These are phyloP conservation scores for Drosophila stalkeri DNA, from an alignment of 2,888 invertebrate genomes.

Conservation along the genomic window DNA sequence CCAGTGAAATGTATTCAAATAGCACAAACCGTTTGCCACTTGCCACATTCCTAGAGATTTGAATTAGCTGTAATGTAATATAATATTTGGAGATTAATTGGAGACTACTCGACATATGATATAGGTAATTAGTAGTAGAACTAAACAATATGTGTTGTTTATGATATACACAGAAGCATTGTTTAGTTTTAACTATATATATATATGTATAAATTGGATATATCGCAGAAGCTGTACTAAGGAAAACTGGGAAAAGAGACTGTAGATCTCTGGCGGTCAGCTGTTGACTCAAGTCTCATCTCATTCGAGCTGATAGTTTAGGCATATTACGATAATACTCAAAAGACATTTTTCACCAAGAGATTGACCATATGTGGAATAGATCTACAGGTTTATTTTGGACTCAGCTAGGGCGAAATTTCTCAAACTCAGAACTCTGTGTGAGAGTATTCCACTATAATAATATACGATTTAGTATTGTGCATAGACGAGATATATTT, in stretches of 20 bases:
- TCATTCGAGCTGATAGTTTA: not conserved
- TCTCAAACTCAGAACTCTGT: no score
- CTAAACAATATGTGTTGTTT: not conserved
- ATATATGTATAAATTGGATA: not conserved
- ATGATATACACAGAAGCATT: not conserved
- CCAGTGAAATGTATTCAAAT: not conserved
- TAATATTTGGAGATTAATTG: not conserved
- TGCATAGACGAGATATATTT: no score
- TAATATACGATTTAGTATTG: no score
- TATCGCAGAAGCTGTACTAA: not conserved
- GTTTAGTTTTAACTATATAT: not conserved
- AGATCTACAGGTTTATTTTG: no score
- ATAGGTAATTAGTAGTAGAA: not conserved
- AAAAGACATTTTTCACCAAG: no score
- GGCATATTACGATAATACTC: no score
- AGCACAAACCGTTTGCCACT: not conserved
- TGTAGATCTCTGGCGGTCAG: not conserved
- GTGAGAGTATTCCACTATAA: no score
- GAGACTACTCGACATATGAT: conserved; percentile 4
- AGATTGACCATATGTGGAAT: no score
- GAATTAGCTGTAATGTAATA: not conserved
- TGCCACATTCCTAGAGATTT: not conserved
- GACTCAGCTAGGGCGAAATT: no score
- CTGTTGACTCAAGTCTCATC: not conserved
- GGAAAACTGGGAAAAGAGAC: not conserved